These are phyloP conservation scores for Mizuhopecten yessoensis DNA, from an alignment of 1,140 invertebrate species.

Conservation along the genomic window DNA sequence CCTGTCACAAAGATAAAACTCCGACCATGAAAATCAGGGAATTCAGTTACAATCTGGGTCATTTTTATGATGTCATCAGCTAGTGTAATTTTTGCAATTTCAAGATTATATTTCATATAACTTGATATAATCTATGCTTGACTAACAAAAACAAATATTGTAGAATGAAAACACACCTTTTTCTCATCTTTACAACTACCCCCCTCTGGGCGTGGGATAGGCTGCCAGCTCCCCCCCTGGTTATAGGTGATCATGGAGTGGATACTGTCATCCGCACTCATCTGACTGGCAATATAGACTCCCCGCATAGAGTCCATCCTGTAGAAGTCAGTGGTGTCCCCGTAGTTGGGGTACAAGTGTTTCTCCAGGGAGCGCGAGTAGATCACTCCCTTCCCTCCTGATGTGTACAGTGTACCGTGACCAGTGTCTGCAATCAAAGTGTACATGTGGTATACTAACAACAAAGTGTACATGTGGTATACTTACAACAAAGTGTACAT, in stretches of 20 bases:
- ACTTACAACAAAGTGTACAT: too few relatives aligned
- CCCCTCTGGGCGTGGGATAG: conserved; percentile 71
- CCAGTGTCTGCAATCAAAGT: conserved; percentile 77
- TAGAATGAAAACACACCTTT: conserved; percentile 65
- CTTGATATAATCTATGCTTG: too few relatives aligned
- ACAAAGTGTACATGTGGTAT: too few relatives aligned
- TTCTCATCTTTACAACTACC: conserved; percentile 76
- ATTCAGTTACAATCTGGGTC: too few relatives aligned
- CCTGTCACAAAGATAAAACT: conserved; percentile 53
- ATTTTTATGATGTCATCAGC: too few relatives aligned
- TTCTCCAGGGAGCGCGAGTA: conserved; percentile 80
- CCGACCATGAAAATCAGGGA: not conserved
- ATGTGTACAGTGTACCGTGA: conserved; percentile 82
- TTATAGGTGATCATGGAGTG: conserved; percentile 81
- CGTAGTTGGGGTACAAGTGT: conserved; percentile 82
- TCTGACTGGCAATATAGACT: conserved; percentile 82
- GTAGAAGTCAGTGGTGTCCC: conserved; percentile 82
- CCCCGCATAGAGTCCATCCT: conserved; percentile 81
- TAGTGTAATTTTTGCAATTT: too few relatives aligned
- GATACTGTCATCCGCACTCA: conserved; percentile 79
- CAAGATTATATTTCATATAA: too few relatives aligned
- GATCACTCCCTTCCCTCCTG: conserved; percentile 78
- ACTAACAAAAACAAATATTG: too few relatives aligned
- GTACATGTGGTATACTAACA: too few relatives aligned
- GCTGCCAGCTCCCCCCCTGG: conserved; percentile 81